Percentiles rank a stretch among this genome's conserved stretches.
These are phyloP conservation scores for Centrocercus urophasianus DNA, from an alignment of 2,113 vertebrate species.

Conservation along the genomic window DNA sequence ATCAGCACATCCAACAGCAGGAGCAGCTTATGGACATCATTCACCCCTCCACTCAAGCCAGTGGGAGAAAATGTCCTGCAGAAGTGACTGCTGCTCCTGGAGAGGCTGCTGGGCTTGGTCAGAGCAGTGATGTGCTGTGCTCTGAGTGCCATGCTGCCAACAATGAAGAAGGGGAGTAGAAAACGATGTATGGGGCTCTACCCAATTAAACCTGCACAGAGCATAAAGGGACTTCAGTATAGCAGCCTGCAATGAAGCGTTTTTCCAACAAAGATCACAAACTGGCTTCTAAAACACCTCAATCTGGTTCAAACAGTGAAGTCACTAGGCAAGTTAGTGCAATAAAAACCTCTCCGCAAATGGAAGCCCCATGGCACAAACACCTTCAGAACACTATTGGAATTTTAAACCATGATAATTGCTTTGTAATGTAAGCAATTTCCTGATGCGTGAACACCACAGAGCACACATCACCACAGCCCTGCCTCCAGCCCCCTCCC, in stretches of 20 bases:
- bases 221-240: not conserved
- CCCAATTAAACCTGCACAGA: slow-evolving; percentile 18
- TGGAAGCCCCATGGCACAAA: not conserved
- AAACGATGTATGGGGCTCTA: not conserved
- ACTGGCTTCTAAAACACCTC: not conserved
- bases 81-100: not conserved
- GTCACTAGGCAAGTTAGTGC: slow-evolving; percentile 28
- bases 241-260: rapidly evolving
- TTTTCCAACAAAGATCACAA: slow-evolving; percentile 50
- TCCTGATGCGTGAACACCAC: not conserved
- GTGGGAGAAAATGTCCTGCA: slow-evolving; percentile 6
- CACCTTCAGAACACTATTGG: not conserved
- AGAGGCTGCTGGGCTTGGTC: not conserved
- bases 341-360: slow-evolving; percentile 49
- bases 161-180: not conserved
- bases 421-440: slow-evolving; percentile 47
- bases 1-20: not conserved
- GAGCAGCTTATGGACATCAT: not conserved
- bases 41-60: not conserved
- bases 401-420: slow-evolving; percentile 57
- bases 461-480: not conserved
- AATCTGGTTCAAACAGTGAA: not conserved
- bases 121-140: not conserved
- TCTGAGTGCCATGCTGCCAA: not conserved
- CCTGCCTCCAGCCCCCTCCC: not conserved